A percentile compares a stretch with the other conserved stretches of the same genome.
These are phyloP conservation scores for Hydroisotoma schaefferi DNA, from an alignment of 2,888 invertebrate genomes.

Conservation along the genomic window DNA sequence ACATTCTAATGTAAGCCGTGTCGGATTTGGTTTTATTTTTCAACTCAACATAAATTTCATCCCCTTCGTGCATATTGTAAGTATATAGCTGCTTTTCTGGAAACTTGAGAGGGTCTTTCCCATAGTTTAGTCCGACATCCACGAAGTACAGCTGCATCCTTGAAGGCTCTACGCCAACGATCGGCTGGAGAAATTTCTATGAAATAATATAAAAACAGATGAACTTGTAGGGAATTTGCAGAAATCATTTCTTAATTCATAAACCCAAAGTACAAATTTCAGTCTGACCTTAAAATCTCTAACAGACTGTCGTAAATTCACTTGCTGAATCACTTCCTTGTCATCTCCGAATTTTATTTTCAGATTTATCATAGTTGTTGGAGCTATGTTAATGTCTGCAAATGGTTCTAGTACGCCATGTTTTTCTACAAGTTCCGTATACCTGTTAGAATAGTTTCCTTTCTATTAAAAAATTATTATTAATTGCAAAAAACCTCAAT, in stretches of 20 bases:
- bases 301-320: slow-evolving; percentile 17
- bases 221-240: background rate
- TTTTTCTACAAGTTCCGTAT: slow-evolving; percentile 71
- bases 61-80: slow-evolving; percentile 82
- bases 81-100: slow-evolving; percentile 85
- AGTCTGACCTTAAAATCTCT: slow-evolving; percentile 21
- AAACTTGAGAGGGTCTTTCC: slow-evolving; percentile 67
- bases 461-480: background rate
- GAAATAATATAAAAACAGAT: background rate
- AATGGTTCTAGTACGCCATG: slow-evolving; percentile 87
- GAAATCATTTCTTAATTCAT: no score
- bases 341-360: slow-evolving; percentile 13
- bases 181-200: slow-evolving; percentile 65
- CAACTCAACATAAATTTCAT: slow-evolving; percentile 78
- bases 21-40: slow-evolving; percentile 13
- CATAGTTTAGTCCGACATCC: slow-evolving; percentile 63
- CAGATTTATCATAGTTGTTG: slow-evolving; percentile 31
- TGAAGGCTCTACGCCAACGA: slow-evolving; percentile 74
- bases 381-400: slow-evolving; percentile 72
- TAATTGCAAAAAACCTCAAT: no score
- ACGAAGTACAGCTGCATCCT: slow-evolving; percentile 85
- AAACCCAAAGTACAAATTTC: background rate
- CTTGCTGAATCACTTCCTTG: background rate
- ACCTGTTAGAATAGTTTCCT: slow-evolving; percentile 59
- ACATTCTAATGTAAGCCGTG: no score